Conservation (phyloP, 1,140 invertebrate species). For the Wasmannia auropunctata region DNA sequence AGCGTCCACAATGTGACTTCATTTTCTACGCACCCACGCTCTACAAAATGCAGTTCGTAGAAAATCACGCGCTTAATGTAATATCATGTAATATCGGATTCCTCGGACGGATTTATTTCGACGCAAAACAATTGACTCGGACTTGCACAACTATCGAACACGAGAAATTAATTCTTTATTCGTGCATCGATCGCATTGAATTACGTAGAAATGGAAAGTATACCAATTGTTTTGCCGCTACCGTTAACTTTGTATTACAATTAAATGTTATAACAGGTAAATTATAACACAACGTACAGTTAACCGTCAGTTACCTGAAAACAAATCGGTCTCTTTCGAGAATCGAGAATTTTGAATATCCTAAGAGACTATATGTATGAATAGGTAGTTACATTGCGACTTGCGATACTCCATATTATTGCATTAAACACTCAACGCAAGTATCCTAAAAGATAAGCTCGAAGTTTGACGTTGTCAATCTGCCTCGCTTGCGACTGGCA, state of each 20-base stretch:
- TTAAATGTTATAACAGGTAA: background rate
- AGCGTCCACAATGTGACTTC: background rate
- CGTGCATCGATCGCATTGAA: background rate
- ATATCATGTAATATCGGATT: background rate
- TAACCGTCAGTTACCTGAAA: background rate
- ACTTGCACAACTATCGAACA: background rate
- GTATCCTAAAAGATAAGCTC: conserved; percentile 10
- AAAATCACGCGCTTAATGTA: background rate
- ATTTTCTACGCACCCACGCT: background rate
- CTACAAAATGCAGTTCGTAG: conserved; percentile 5
- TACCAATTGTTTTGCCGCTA: background rate
- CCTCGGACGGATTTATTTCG: background rate
- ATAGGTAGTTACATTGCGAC: background rate
- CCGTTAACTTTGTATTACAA: conserved; percentile 20
- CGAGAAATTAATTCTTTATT: background rate
- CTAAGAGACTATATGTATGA: background rate
- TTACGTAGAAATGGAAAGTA: background rate
- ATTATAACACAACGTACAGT: conserved; percentile 5
- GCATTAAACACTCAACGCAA: background rate
- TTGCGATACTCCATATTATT: background rate
- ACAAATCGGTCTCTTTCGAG: background rate
- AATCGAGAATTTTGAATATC: background rate
- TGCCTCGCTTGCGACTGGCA: background rate
- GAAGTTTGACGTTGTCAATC: background rate
- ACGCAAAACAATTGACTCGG: background rate